A percentile compares a stretch with the other conserved stretches of the same genome.
These are phyloP conservation scores for Bicyclus anynana DNA, from an alignment of 1,140 invertebrate genomes.

Conservation along the genomic window DNA sequence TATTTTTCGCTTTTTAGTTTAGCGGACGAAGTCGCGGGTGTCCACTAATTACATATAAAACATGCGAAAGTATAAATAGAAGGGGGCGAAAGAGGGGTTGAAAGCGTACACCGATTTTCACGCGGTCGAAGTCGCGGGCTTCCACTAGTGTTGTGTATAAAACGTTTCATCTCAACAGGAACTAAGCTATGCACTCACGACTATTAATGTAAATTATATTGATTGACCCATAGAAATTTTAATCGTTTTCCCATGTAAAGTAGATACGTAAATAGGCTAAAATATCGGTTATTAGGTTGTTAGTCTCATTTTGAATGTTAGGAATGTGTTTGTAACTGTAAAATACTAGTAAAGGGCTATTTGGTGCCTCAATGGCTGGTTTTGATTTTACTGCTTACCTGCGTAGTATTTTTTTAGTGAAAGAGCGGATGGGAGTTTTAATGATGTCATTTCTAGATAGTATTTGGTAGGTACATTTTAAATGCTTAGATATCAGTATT, in stretches of 20 bases:
- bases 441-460: neutral
- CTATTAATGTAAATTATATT: conserved; percentile 25
- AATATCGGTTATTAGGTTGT: conserved; percentile 27
- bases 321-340: conserved; percentile 34
- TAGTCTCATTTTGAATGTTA: conserved; percentile 32
- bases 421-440: neutral
- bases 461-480: too few species aligned
- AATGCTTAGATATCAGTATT: too few species aligned
- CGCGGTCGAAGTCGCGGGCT: too few species aligned
- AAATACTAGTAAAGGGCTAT: conserved; percentile 7
- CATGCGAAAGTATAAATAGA: too few species aligned
- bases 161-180: too few species aligned
- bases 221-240: conserved; percentile 26
- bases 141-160: too few species aligned
- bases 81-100: too few species aligned
- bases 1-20: too few species aligned
- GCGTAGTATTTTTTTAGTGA: neutral
- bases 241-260: conserved; percentile 37
- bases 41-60: too few species aligned
- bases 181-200: conserved; percentile 13
- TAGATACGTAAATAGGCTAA: conserved; percentile 20
- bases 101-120: too few species aligned
- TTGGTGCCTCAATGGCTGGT: conserved; percentile 28
- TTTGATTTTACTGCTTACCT: conserved; percentile 15
- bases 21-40: too few species aligned